Conservation (phyloP, 2,888 invertebrate genomes). For the Mythimna pallens region DNA sequence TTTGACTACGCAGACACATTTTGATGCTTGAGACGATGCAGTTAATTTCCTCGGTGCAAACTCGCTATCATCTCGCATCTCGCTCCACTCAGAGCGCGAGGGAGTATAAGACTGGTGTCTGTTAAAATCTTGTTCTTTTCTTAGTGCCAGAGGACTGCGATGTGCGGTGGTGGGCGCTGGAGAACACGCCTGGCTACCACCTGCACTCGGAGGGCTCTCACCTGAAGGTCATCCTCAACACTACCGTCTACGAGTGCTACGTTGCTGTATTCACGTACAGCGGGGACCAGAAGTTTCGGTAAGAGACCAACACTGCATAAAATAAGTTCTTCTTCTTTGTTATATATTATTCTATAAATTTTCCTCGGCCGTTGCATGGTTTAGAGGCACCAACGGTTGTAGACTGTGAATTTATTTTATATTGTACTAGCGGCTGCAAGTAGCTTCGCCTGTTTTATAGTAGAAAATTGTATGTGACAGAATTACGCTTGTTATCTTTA, state of each 20-base stretch:
- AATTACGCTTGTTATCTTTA: no score
- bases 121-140: constrained; percentile 10
- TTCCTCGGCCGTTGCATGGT: no score
- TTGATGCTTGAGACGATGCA: background rate
- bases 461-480: no score
- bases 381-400: no score
- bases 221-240: constrained; percentile 89
- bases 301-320: constrained; percentile 20
- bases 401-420: no score
- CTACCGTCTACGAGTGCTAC: constrained; percentile 93
- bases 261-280: constrained; percentile 76
- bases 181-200: constrained; percentile 94
- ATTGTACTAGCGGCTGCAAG: no score
- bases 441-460: no score
- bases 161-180: constrained; percentile 93
- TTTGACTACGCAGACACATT: background rate
- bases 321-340: background rate
- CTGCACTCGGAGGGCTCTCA: constrained; percentile 92
- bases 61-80: no score
- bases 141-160: constrained; percentile 86
- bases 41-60: background rate
- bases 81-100: no score
- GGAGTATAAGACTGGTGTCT: no score
- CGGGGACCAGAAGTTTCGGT: constrained; percentile 77
- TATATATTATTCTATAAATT: no score